Percentiles rank a stretch among this genome's conserved stretches.
Evolutionary conservation across 2,113 vertebrate genomes (phyloP).

Genomic region (Sminthopsis crassicaudata): DNA sequence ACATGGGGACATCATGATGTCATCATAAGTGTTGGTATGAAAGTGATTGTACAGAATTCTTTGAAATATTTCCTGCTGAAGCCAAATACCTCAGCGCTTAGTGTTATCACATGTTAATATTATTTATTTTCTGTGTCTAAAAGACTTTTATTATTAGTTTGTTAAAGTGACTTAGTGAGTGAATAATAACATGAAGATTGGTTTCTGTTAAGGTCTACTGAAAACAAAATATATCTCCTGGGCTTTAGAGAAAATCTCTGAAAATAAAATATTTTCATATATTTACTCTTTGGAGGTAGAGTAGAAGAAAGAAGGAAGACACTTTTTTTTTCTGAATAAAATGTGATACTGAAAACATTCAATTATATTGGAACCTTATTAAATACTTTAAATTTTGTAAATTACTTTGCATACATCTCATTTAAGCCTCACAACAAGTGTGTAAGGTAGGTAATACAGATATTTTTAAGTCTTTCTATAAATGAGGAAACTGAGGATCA

Average conservation of each 20-base stretch:
- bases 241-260: conserved; percentile 38
- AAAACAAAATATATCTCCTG: conserved; percentile 66
- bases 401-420: background rate
- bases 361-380: background rate
- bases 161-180: conserved; percentile 70
- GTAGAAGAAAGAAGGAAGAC: background rate
- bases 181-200: conserved; percentile 51
- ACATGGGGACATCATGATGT: conserved; percentile 50
- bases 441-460: background rate
- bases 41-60: conserved; percentile 51
- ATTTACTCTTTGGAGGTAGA: conserved; percentile 18
- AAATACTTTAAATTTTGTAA: background rate
- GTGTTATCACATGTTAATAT: conserved; percentile 76
- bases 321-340: conserved; percentile 67
- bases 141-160: conserved; percentile 74
- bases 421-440: background rate
- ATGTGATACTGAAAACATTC: conserved; percentile 66
- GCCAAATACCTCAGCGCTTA: conserved; percentile 54
- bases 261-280: conserved; percentile 63
- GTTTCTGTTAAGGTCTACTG: conserved; percentile 72
- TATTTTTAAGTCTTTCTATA: background rate
- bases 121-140: conserved; percentile 72
- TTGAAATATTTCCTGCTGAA: conserved; percentile 61
- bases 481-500: background rate
- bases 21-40: background rate